These are phyloP conservation scores for Smithornis capensis DNA, from an alignment of 2,113 vertebrate species.

Conservation along the genomic window DNA sequence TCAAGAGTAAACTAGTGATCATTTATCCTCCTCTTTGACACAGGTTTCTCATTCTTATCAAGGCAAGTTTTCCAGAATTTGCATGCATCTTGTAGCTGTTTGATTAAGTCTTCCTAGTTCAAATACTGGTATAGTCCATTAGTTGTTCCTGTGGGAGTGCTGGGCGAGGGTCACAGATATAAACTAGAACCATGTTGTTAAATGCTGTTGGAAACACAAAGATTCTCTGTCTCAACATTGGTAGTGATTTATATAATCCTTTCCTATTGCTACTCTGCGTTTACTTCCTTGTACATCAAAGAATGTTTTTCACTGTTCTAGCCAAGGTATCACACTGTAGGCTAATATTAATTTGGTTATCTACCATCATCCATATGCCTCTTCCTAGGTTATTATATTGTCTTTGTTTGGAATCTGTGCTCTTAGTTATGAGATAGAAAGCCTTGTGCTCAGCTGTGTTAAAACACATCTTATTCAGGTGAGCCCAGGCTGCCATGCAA, in stretches of 20 bases:
- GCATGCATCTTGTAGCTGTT: not conserved
- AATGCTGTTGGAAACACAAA: not conserved
- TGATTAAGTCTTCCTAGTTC: not conserved
- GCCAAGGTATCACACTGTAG: not conserved
- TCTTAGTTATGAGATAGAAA: conserved; percentile 33
- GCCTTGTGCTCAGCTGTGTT: conserved; percentile 48
- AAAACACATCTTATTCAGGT: conserved; percentile 53
- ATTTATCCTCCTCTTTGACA: not conserved
- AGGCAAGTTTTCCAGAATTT: not conserved
- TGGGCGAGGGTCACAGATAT: not conserved
- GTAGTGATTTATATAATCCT: not conserved
- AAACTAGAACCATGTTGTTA: not conserved
- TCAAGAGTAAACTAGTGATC: not conserved
- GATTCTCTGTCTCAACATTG: not conserved
- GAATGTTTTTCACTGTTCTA: not conserved
- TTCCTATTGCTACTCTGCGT: not conserved
- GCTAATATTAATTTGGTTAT: conserved; percentile 44
- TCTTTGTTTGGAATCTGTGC: conserved; percentile 32
- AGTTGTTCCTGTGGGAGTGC: not conserved
- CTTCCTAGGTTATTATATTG: not conserved
- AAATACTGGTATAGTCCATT: not conserved
- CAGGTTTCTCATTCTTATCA: not conserved
- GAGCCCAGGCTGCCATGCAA: conserved; percentile 14
- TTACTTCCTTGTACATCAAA: not conserved
- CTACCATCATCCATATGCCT: not conserved